Conservation (phyloP, 1,140 invertebrate species). For the Streblospio benedicti region DNA sequence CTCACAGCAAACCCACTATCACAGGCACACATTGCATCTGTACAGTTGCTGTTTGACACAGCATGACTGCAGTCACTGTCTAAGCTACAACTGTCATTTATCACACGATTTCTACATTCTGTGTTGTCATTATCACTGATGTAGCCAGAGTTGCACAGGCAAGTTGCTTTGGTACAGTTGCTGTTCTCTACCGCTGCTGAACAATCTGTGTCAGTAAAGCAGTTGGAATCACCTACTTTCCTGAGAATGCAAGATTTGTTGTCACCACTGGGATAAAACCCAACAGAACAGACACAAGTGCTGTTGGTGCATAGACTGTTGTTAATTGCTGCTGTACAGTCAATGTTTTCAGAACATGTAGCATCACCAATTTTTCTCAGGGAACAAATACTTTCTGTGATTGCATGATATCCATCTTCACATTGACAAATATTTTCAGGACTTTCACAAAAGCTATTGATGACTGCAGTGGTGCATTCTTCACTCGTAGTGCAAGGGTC, state of each 20-base stretch:
- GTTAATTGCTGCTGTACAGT: constrained; percentile 19
- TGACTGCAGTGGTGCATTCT: constrained; percentile 17
- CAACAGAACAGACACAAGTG: not conserved
- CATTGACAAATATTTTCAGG: constrained; percentile 14
- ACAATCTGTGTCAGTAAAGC: not conserved
- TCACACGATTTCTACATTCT: not conserved
- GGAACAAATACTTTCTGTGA: not conserved
- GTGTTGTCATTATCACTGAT: not conserved
- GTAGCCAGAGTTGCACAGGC: not conserved
- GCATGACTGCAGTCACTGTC: not conserved
- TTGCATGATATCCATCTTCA: constrained; percentile 8
- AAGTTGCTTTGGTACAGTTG: not conserved
- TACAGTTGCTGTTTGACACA: not conserved
- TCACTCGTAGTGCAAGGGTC: constrained; percentile 8
- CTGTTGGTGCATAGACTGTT: not conserved
- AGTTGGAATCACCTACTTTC: not conserved
- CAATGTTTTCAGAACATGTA: constrained; percentile 15
- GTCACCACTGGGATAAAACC: not conserved
- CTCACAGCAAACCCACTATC: not conserved
- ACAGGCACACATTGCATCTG: not conserved
- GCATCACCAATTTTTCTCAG: no score
- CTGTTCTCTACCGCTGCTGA: not conserved
- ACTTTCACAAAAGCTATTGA: constrained; percentile 10
- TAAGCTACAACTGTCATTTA: not conserved
- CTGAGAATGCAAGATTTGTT: not conserved